These are phyloP conservation scores for Eristalinus aeneus DNA, from an alignment of 2,888 invertebrate genomes.

Conservation along the genomic window DNA sequence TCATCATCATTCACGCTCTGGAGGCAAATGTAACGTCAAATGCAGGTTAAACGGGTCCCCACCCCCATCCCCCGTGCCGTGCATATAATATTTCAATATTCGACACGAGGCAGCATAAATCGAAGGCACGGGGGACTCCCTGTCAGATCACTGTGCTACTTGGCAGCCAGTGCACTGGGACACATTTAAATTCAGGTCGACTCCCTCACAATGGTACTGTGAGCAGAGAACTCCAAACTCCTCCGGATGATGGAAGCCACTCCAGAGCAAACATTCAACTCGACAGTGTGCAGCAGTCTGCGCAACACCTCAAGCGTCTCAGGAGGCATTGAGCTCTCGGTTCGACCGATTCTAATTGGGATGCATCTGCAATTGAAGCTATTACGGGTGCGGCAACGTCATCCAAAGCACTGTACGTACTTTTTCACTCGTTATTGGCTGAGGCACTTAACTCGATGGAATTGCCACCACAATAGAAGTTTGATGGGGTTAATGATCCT, in stretches of 20 bases:
- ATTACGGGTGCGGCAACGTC: neutral
- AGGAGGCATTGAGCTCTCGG: neutral
- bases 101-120: conserved; percentile 31
- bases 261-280: neutral
- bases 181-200: conserved; percentile 43
- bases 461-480: neutral
- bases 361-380: neutral
- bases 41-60: conserved; percentile 33
- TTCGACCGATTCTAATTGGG: neutral
- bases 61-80: conserved; percentile 1
- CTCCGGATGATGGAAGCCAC: neutral
- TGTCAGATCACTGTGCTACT: conserved; percentile 22
- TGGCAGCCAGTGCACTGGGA: neutral
- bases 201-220: neutral
- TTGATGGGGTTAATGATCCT: neutral
- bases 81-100: conserved; percentile 15
- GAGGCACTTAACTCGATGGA: neutral
- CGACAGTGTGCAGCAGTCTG: neutral
- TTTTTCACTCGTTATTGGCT: neutral
- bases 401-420: neutral
- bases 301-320: neutral
- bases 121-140: conserved; percentile 8
- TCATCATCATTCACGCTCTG: conserved; percentile 8
- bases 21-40: conserved; percentile 32
- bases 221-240: neutral